Evolutionary conservation across 2,113 vertebrate genomes (phyloP).

Genomic region (Onychostoma macrolepis): DNA sequence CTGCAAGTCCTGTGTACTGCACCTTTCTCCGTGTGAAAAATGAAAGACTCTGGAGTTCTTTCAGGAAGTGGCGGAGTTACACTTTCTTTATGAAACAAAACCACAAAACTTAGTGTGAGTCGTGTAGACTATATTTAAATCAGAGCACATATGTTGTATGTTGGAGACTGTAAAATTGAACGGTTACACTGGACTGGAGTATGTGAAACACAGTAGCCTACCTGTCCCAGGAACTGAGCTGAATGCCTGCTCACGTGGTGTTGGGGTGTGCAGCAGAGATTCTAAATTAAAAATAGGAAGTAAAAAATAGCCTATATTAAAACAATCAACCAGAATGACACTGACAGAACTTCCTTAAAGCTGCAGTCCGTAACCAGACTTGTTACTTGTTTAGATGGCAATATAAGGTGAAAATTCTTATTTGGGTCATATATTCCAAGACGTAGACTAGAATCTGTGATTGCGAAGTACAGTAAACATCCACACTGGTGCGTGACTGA

Average conservation of each 20-base stretch:
- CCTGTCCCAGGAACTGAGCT: not conserved
- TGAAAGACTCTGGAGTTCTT: constrained; percentile 82
- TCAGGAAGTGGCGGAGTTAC: constrained; percentile 74
- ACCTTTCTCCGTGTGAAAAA: constrained; percentile 78
- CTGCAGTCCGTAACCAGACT: no score
- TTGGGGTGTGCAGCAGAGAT: constrained; percentile 65
- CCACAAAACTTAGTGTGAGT: not conserved
- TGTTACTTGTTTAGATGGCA: no score
- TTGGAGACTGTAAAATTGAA: not conserved
- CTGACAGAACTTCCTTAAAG: not conserved
- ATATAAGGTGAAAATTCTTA: no score
- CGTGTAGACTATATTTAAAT: not conserved
- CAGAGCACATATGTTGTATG: not conserved
- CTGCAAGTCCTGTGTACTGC: constrained; percentile 49
- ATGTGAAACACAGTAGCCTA: constrained; percentile 14
- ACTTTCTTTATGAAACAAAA: not conserved
- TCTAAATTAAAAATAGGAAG: constrained; percentile 27
- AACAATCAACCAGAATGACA: not conserved
- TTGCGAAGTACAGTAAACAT: no score
- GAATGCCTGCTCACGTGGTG: constrained; percentile 29
- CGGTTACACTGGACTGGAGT: not conserved
- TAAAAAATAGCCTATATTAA: not conserved
- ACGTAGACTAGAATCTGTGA: no score
- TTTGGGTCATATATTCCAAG: no score
- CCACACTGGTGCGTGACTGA: no score